Conservation (phyloP, 92 coral and sea anemone species). For the Anthopleura xanthogrammica region DNA sequence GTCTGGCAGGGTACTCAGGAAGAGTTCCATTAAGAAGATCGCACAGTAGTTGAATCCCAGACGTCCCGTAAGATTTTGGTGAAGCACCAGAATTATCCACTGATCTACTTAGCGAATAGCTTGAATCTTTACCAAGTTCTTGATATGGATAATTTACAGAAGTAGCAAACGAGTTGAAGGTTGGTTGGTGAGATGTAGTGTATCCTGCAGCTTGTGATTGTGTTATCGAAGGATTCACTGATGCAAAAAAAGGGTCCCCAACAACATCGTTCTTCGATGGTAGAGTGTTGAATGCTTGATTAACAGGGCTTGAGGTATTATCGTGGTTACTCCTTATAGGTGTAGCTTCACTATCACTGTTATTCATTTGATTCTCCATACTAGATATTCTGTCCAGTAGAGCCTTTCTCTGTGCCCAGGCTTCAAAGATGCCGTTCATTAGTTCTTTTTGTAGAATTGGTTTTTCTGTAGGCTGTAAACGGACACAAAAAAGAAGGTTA, state of each 20-base stretch:
- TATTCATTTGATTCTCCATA: constrained; percentile 66
- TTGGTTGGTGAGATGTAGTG: not conserved
- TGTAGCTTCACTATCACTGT: constrained; percentile 14
- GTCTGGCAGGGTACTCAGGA: constrained; percentile 40
- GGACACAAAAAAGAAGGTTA: not conserved
- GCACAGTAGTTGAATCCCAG: constrained; percentile 75
- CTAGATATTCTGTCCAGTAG: constrained; percentile 69
- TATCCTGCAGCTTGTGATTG: not conserved
- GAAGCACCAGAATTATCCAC: constrained; percentile 3
- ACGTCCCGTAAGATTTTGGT: constrained; percentile 32
- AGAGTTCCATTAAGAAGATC: constrained; percentile 80
- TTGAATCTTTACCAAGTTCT: not conserved
- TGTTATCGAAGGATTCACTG: not conserved
- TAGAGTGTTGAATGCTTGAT: not conserved
- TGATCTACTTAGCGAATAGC: not conserved
- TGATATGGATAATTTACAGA: not conserved
- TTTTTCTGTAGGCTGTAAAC: constrained; percentile 10
- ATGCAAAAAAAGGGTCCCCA: not conserved
- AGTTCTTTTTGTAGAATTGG: constrained; percentile 54
- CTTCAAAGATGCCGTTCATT: constrained; percentile 62
- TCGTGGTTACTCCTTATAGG: not conserved
- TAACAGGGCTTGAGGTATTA: not conserved
- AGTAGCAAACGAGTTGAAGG: not conserved
- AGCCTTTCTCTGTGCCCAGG: constrained; percentile 63
- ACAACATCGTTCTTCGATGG: no score